Evolutionary conservation across 2,797 vertebrate species (phyloP).

Genomic region (Myotis daubentonii): DNA sequence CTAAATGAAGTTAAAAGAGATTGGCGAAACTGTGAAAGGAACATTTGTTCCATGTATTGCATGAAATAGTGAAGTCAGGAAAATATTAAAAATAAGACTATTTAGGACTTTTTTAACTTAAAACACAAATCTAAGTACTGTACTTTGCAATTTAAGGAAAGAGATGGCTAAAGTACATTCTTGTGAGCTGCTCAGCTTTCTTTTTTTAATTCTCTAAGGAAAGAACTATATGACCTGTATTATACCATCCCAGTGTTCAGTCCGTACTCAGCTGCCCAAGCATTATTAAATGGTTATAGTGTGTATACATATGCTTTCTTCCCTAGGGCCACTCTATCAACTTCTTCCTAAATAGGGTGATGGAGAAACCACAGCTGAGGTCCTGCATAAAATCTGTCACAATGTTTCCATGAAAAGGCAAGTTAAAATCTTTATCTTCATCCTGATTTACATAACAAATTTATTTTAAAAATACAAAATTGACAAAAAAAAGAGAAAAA

Average conservation of each 20-base stretch:
- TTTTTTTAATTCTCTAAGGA: constrained; percentile 57
- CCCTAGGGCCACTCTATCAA: constrained; percentile 11
- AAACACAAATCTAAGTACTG: neutral
- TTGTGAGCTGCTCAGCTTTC: constrained; percentile 51
- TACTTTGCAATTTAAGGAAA: constrained; percentile 42
- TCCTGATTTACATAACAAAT: neutral
- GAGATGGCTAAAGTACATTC: neutral
- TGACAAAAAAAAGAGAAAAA: neutral
- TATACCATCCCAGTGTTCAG: constrained; percentile 56
- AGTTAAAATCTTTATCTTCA: constrained; percentile 69
- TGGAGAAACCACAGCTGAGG: constrained; percentile 76
- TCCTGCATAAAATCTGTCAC: constrained; percentile 51
- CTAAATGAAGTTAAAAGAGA: constrained; percentile 39
- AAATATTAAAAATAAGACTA: constrained; percentile 33
- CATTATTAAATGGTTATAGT: neutral
- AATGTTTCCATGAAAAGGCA: neutral
- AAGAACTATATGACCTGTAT: constrained; percentile 39
- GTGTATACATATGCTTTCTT: constrained; percentile 8
- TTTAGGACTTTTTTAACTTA: constrained; percentile 13
- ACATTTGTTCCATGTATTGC: neutral
- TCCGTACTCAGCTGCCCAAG: constrained; percentile 55
- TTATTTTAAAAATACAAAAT: neutral
- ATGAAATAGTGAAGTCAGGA: neutral
- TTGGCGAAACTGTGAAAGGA: neutral
- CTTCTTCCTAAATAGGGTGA: constrained; percentile 51